These are phyloP conservation scores for Zophobas morio DNA, from an alignment of 1,140 invertebrate genomes.

Conservation along the genomic window DNA sequence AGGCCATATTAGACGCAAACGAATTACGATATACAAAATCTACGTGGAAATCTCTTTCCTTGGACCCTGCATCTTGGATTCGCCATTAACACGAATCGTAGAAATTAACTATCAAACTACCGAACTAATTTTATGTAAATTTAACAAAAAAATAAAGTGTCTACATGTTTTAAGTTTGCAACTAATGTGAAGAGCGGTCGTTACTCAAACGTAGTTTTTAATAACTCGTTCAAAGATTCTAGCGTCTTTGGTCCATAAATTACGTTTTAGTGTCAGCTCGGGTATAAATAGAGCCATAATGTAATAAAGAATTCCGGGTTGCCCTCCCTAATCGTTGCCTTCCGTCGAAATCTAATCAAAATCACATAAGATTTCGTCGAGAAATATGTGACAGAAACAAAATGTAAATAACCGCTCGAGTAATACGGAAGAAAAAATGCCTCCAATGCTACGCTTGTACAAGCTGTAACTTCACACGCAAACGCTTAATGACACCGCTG, in stretches of 20 bases:
- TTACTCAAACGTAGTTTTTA: too few species aligned
- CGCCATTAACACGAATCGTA: too few species aligned
- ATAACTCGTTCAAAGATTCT: too few species aligned
- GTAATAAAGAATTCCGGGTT: slow-evolving; percentile 12
- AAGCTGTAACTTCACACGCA: slow-evolving; percentile 39
- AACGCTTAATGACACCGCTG: slow-evolving; percentile 39
- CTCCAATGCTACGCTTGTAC: slow-evolving; percentile 37
- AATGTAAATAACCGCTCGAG: slow-evolving; percentile 28
- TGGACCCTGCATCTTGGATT: too few species aligned
- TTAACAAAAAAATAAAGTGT: too few species aligned
- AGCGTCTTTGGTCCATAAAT: too few species aligned
- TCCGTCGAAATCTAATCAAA: not conserved
- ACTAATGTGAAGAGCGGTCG: too few species aligned
- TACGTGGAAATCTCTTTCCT: too few species aligned
- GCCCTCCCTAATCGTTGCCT: not conserved
- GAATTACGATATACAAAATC: not conserved
- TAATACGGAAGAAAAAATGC: slow-evolving; percentile 27
- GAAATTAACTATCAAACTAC: too few species aligned
- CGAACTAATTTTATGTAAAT: too few species aligned
- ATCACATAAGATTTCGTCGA: slow-evolving; percentile 11
- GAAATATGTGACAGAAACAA: slow-evolving; percentile 34
- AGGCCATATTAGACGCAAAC: too few species aligned
- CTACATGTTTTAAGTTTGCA: too few species aligned
- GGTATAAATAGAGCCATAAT: slow-evolving; percentile 5
- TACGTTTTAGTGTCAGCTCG: not conserved